Evolutionary conservation across 30 jellyfish, hydroid and myxozoan species (phyloP), one percentile per base, ranked within the genome.

Genomic region (Sanderia malayensis): DNA sequence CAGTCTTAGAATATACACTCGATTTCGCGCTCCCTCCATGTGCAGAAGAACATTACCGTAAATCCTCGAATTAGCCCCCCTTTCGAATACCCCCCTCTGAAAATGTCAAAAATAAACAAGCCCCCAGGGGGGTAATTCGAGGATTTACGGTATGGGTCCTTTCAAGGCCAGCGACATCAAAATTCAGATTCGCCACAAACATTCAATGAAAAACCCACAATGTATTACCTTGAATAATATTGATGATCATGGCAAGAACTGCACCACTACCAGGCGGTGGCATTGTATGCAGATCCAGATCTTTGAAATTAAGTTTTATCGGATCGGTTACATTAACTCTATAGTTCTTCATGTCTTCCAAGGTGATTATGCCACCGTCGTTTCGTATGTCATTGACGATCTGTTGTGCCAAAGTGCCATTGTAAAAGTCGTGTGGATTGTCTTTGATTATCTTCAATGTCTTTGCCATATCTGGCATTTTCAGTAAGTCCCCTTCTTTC

Each of bases 181-280:
- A n/a, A n/a, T n/a, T n/a, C n/a, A n/a, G n/a, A n/a, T n/a, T n/a
- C n/a, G n/a, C n/a, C n/a, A n/a, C n/a, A n/a, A n/a, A n/a, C n/a
- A n/a, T n/a, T n/a, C n/a, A n/a, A n/a, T n/a, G n/a, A n/a, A n/a
- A n/a, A n/a, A n/a, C n/a, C n/a, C n/a, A n/a, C n/a, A n/a, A n/a
- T n/a, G n/a, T n/a, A n/a, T 49, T 58, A 92, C 98, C 97, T 67
- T 81, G 76, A 79, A 92, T 78, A 71, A 92, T 92, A 63, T 92
- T 92, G 21, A 71, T 1, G n/a, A 73, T 71, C 98, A 92, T 92
- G 25, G 95, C 85, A 20, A 92, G 79, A n/a, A 84, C 93, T 11
- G 96, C 88, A 24, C 98, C 98, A 67, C 96, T 68, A 2, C 91
- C 88, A 17, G 98, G 98, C 25, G 96, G 88, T 1, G 94, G 86